These are phyloP conservation scores for Pinctada fucata DNA, from an alignment of 2,888 invertebrate genomes.

Conservation along the genomic window DNA sequence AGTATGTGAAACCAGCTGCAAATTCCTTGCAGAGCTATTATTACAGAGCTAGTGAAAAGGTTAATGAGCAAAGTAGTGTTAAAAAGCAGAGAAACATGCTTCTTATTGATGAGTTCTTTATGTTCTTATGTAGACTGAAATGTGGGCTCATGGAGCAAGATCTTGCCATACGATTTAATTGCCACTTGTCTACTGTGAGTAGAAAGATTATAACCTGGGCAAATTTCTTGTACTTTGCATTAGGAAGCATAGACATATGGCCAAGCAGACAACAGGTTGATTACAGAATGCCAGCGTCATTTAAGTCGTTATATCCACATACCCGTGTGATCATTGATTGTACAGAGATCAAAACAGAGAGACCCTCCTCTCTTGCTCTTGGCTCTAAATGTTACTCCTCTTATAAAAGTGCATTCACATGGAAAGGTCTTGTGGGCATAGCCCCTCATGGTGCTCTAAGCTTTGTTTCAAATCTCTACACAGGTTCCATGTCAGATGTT, in stretches of 20 bases:
- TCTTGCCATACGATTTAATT: conserved; percentile 28
- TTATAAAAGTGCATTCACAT: conserved; percentile 26
- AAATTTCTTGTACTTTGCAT: conserved; percentile 21
- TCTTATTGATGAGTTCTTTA: conserved; percentile 35
- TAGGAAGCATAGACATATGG: conserved; percentile 32
- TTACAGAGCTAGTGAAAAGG: conserved; percentile 9
- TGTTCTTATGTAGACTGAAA: conserved; percentile 29
- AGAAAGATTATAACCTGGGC: conserved; percentile 37
- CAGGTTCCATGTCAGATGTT: conserved; percentile 38
- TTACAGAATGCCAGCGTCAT: conserved; percentile 28
- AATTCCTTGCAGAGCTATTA: conserved; percentile 33
- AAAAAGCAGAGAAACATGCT: conserved; percentile 27
- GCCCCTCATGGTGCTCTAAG: conserved; percentile 35
- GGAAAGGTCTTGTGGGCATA: conserved; percentile 38
- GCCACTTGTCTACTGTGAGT: conserved; percentile 34
- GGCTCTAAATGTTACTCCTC: conserved; percentile 26
- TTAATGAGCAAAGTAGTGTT: conserved; percentile 21
- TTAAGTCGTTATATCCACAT: conserved; percentile 22
- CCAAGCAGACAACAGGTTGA: conserved; percentile 16
- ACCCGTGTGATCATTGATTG: conserved; percentile 11
- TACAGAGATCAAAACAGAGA: too few relatives aligned
- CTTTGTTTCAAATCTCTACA: conserved; percentile 24
- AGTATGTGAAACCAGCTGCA: conserved; percentile 31
- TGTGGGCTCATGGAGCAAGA: conserved; percentile 27
- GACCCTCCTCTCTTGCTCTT: neutral